Base-by-base conservation (phyloP, 2,113 vertebrate genomes). In the Hemicordylus capensis region DNA sequence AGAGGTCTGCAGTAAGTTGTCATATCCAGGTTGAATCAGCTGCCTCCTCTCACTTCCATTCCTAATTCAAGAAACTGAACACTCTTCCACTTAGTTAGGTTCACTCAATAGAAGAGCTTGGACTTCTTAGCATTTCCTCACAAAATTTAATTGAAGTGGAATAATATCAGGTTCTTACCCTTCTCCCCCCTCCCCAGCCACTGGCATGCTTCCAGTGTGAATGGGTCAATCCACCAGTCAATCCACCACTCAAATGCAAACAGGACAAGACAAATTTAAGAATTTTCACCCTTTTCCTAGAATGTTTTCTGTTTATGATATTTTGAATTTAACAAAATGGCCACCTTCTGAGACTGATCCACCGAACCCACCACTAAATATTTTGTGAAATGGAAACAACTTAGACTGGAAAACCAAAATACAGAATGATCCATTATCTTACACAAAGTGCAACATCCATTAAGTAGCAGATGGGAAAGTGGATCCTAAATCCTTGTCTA, bases 161-260 rank as follows among this genome's bases (percentile, higher is more conserved):
- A 96, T 90, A 95, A 48, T 89, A 94, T 93, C 90, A 79, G 80
- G n/a, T n/a, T n/a, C n/a, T n/a, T n/a, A 51, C 48, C 48, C 87
- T 96, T 94, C 83, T 84, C 17, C 42, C 26, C 11, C 26, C 58
- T 46, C 15, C 9, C 39, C 19, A 64, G 9, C 8, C 66, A 89
- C 90, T 87, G 91, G 95, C 95, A 95, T 66, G 91, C 86, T 44
- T 86, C 72, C 85, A 93, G 58, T 94, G 89, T 94, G 94, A 85
- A 1, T 87, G 76, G 80, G 88, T 93, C 89, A 92, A 14, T 91
- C n/a, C n/a, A n/a, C 6, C 48, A 51, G 48, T 12, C 48, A 51
- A 51, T 12, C 88, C 76, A 93, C 92, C 85, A 90, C 89, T 91
- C 92, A 94, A 91, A 86, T 63, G 12, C 79, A 87, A 92, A 69